phyloP scores from a whole-genome alignment of 2,888 invertebrate species.

The Masnerella sp. region DNA sequence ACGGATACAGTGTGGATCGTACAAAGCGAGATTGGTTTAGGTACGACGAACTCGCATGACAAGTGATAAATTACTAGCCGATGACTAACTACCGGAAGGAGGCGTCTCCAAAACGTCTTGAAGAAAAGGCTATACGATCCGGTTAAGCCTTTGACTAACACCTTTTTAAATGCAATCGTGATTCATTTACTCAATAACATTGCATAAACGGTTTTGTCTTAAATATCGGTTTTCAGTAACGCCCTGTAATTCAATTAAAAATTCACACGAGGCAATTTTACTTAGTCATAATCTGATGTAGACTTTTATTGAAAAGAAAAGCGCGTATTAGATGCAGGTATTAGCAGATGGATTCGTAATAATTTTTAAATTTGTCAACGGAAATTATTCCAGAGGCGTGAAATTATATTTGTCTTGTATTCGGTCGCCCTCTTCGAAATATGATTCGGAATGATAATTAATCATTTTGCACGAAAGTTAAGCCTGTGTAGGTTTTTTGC shows the following conservation, averaged over 20 bases:
- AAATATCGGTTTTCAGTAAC: constrained; percentile 1
- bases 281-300: no score
- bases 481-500: no score
- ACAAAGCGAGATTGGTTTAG: constrained; percentile 72
- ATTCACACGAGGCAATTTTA: no score
- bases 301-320: no score
- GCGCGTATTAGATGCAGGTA: no score
- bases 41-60: constrained; percentile 68
- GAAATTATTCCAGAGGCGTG: no score
- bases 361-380: no score
- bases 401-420: no score
- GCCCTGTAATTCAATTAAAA: constrained; percentile 17
- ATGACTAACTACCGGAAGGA: constrained; percentile 74
- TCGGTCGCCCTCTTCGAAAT: no score
- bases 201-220: constrained; percentile 35
- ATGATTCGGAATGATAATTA: no score
- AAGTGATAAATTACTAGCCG: constrained; percentile 74
- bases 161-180: constrained; percentile 43
- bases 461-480: no score
- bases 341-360: no score
- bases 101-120: constrained; percentile 67
- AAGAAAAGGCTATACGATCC: constrained; percentile 63
- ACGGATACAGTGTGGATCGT: constrained; percentile 66
- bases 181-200: constrained; percentile 46
- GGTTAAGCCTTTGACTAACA: constrained; percentile 52